A percentile compares a stretch with the other conserved stretches of the same genome.
These are phyloP conservation scores for Myotis yumanensis DNA, from an alignment of 2,113 vertebrate species.

Conservation along the genomic window DNA sequence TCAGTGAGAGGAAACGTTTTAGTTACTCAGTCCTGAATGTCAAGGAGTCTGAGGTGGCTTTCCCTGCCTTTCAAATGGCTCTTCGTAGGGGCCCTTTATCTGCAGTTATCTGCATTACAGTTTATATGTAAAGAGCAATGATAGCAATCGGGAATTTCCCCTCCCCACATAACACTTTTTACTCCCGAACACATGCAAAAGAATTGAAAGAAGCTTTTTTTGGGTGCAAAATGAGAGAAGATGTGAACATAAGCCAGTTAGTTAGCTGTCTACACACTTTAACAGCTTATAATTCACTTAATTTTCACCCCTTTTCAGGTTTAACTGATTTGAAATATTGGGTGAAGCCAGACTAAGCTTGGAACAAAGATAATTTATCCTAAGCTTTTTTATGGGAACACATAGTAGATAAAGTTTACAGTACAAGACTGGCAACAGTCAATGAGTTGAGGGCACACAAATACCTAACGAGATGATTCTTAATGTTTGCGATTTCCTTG, in stretches of 20 bases:
- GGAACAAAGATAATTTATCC: too few relatives aligned
- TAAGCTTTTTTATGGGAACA: too few relatives aligned
- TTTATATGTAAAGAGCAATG: background rate
- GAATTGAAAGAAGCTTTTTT: background rate
- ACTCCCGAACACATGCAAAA: background rate
- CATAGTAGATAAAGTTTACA: too few relatives aligned
- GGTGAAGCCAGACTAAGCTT: too few relatives aligned
- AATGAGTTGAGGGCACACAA: too few relatives aligned
- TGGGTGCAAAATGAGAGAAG: background rate
- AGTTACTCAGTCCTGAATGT: background rate
- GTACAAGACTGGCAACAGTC: too few relatives aligned
- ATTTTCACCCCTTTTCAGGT: too few relatives aligned
- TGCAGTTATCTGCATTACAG: background rate
- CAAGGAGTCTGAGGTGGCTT: background rate
- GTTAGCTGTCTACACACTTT: background rate
- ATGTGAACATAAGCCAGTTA: background rate
- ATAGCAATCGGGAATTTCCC: constrained; percentile 8
- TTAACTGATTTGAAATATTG: too few relatives aligned
- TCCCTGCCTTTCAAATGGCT: background rate
- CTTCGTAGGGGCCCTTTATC: background rate
- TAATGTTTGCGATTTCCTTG: too few relatives aligned
- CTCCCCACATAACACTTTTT: background rate
- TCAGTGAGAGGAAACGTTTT: background rate
- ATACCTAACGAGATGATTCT: too few relatives aligned
- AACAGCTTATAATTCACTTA: too few relatives aligned